phyloP scores from a whole-genome alignment of 1,140 invertebrate species.

The Dinothrombium tinctorium region DNA sequence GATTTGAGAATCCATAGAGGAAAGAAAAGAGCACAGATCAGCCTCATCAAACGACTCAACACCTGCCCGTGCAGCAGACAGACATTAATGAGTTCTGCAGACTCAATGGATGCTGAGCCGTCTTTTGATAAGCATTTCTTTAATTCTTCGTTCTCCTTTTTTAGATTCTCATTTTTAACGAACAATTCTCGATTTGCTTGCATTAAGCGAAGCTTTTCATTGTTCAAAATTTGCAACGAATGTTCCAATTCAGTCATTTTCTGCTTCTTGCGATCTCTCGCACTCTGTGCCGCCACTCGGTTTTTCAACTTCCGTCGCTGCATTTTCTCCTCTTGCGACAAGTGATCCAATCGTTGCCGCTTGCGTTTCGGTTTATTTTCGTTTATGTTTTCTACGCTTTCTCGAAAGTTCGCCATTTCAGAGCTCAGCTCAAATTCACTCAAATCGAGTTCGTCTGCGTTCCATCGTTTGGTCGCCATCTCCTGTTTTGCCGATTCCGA shows the following conservation, averaged over 20 bases:
- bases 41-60: not conserved
- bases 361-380: conserved; percentile 12
- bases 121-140: not conserved
- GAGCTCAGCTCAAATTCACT: too few species aligned
- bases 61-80: conserved; percentile 18
- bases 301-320: conserved; percentile 61
- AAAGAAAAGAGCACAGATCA: conserved; percentile 14
- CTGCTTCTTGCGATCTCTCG: conserved; percentile 83
- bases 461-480: too few species aligned
- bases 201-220: not conserved
- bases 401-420: too few species aligned
- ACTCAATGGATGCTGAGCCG: conserved; percentile 13
- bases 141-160: not conserved
- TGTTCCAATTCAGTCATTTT: conserved; percentile 62
- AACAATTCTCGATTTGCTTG: not conserved
- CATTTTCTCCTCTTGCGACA: conserved; percentile 15
- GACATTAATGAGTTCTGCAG: conserved; percentile 18
- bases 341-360: conserved; percentile 14
- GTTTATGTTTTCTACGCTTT: too few species aligned
- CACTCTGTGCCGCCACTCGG: conserved; percentile 87
- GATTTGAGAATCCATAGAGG: conserved; percentile 7
- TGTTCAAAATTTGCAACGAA: not conserved
- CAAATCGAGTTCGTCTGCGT: too few species aligned
- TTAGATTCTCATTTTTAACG: not conserved
- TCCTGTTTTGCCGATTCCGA: too few species aligned